Evolutionary conservation across 2,797 vertebrate species (phyloP).

Genomic region (Lacerta agilis): DNA sequence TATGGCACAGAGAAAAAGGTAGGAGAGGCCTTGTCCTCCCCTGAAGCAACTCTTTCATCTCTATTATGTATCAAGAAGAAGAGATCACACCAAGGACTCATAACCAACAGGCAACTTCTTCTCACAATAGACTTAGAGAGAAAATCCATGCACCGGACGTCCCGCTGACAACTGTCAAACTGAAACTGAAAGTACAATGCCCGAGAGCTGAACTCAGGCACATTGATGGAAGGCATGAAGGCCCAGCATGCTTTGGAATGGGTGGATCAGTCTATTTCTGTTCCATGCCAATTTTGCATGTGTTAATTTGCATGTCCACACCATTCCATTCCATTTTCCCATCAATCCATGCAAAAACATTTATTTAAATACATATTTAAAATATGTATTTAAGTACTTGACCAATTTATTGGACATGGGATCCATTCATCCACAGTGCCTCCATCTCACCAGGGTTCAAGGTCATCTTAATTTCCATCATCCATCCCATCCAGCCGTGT

Average conservation of each 20-base stretch:
- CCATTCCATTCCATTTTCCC: too few species aligned
- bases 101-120: neutral
- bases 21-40: neutral
- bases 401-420: too few species aligned
- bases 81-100: neutral
- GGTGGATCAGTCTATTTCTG: too few species aligned
- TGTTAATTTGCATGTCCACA: too few species aligned
- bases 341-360: neutral
- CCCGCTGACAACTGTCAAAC: neutral
- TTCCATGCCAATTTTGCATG: too few species aligned
- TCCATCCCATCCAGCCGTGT: too few species aligned
- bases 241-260: neutral
- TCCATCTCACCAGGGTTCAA: too few species aligned
- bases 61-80: neutral
- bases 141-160: neutral
- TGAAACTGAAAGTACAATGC: neutral
- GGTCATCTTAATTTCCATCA: too few species aligned
- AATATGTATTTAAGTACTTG: too few species aligned
- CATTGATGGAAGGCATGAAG: neutral
- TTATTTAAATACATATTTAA: too few species aligned
- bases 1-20: constrained; percentile 4
- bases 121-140: neutral
- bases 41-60: neutral
- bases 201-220: neutral
- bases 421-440: too few species aligned